Base-by-base conservation (phyloP, 2,797 vertebrate genomes). In the Leptoclinus maculatus region DNA sequence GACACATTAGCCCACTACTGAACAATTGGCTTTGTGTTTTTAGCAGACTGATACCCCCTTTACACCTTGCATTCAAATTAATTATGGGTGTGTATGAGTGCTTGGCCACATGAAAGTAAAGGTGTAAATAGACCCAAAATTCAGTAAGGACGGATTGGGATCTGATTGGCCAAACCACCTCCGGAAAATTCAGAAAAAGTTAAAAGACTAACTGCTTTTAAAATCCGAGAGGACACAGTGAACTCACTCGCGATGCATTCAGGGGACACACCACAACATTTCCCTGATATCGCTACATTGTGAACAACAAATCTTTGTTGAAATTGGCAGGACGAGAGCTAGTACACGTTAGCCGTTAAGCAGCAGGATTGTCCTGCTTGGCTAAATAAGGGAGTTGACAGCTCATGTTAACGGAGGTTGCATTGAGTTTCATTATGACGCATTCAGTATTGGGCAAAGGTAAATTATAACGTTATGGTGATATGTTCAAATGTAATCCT, bases 1-100 rank as follows among this genome's bases (percentile, higher is more conserved):
- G 54, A 72, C 39, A 73, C 25, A 27, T 74, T 49, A 53, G 47
- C 27, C 54, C 17, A 5, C 27, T 19, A 13, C 53, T 69, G 58
- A 72, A 32, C 0, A 2, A 56, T 13, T 27, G 12, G 14, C 34
- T 67, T 21, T 45, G 38, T 72, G 41, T 49, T 34, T 63, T 63
- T 29, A 25, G 19, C 36, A 75, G 16, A 19, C 27, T 34, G 17
- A 64, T 64, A 45, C 23, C 7, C 2, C 9, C 9, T 63, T 64
- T 45, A 45, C 9, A 41, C 23, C 60, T 27, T 25, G 38, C 7
- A 63, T 41, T 19, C 6, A 27, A 63, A 43, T 63, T 9, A 14
- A 9, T 41, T 63, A 10, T 63, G 38, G 14, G 19, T 41, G 4
- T 3, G 45, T 7, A 9, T 47, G 29, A 23, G 49, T 11, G 49